Conservation (phyloP, 2,888 invertebrate species). For the Tupiocoris notatus region DNA sequence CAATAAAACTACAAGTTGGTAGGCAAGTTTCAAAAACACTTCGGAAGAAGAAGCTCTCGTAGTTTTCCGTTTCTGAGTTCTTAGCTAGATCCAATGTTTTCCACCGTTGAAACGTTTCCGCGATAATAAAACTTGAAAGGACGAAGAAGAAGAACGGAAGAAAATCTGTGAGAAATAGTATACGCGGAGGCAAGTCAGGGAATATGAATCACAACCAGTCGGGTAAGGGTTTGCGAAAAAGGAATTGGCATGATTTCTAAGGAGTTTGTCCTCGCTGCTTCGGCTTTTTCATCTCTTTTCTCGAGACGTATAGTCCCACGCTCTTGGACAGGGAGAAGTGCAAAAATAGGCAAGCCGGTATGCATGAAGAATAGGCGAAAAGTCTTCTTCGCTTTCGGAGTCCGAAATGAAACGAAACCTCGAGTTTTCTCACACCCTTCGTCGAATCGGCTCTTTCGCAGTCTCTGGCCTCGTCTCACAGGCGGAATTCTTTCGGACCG, state of each 20-base stretch:
- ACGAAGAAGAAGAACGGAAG: background rate
- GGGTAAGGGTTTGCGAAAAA: background rate
- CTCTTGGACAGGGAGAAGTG: background rate
- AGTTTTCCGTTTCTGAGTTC: background rate
- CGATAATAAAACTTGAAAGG: background rate
- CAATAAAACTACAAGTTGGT: no score
- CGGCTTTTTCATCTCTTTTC: background rate
- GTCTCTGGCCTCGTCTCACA: no score
- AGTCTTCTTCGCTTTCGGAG: background rate
- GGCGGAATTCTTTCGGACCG: background rate
- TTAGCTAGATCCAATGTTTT: background rate
- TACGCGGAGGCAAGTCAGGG: background rate
- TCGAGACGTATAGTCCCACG: background rate
- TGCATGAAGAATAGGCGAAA: slow-evolving; percentile 6
- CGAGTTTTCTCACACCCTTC: background rate
- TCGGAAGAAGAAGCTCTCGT: no score
- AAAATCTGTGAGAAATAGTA: background rate
- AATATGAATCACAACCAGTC: background rate
- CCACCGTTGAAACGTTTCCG: background rate
- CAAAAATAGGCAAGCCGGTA: background rate
- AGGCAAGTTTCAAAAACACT: no score
- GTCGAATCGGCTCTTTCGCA: background rate
- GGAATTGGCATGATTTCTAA: background rate
- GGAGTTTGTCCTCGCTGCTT: background rate
- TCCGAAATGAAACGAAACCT: background rate